phyloP scores from a whole-genome alignment of 1,140 invertebrate species.

The Tetramorium parvispinum region DNA sequence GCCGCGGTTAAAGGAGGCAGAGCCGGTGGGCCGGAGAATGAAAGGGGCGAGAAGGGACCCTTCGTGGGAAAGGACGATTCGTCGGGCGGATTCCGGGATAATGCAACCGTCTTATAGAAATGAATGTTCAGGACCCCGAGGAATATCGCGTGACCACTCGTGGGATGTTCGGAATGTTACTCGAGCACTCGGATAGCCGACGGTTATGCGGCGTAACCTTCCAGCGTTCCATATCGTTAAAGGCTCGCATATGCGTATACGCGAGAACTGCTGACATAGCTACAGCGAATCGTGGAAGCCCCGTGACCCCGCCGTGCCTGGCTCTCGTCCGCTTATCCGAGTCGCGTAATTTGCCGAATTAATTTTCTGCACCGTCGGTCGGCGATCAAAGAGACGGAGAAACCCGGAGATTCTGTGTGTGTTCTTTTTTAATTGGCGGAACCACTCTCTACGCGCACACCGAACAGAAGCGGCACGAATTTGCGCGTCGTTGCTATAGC shows the following conservation, averaged over 20 bases:
- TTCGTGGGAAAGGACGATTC: conserved; percentile 73
- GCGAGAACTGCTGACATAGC: conserved; percentile 20
- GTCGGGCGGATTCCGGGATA: conserved; percentile 72
- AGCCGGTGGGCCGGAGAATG: background rate
- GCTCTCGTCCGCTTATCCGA: conserved; percentile 60
- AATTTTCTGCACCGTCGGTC: conserved; percentile 63
- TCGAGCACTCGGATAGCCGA: conserved; percentile 74
- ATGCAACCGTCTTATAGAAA: conserved; percentile 68
- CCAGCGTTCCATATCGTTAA: conserved; percentile 74
- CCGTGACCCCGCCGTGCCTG: conserved; percentile 11
- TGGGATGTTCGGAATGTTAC: conserved; percentile 76
- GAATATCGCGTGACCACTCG: conserved; percentile 76
- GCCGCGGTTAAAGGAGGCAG: conserved; percentile 26
- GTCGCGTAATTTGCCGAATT: conserved; percentile 73
- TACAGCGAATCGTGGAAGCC: conserved; percentile 56
- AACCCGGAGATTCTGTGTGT: conserved; percentile 28
- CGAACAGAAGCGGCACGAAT: conserved; percentile 41
- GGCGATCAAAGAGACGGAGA: conserved; percentile 59
- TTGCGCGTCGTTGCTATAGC: background rate
- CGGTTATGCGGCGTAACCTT: conserved; percentile 74
- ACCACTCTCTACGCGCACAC: background rate
- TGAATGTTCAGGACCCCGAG: conserved; percentile 67
- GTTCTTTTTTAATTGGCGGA: conserved; percentile 47
- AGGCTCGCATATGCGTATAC: conserved; percentile 35
- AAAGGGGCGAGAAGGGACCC: conserved; percentile 24